phyloP scores from a whole-genome alignment of 2,113 vertebrate genomes.

The Origma solitaria region DNA sequence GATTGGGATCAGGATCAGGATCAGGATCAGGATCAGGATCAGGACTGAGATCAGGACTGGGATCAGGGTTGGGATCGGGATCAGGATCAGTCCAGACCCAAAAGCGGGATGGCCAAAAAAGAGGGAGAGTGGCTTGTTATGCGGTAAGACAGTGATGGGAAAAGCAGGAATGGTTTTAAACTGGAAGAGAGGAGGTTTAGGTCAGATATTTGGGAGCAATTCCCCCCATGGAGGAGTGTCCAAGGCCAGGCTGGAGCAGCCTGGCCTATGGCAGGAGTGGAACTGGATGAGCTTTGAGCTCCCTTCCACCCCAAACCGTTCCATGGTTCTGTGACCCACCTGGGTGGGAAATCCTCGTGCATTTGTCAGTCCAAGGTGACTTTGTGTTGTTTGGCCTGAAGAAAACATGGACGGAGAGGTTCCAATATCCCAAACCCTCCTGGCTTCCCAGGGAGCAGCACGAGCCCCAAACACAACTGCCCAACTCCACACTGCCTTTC shows the following conservation, averaged over 20 bases:
- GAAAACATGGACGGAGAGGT: rapidly evolving
- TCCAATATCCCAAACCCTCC: rapidly evolving
- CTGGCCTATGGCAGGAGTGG: too few relatives aligned
- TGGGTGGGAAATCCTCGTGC: rapidly evolving
- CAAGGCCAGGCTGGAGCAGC: not conserved
- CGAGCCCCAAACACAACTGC: rapidly evolving
- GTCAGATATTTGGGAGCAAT: not conserved
- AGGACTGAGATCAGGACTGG: not conserved
- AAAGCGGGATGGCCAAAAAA: not conserved
- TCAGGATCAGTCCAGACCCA: not conserved
- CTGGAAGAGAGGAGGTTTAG: not conserved
- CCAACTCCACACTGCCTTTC: rapidly evolving
- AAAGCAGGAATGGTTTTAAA: not conserved
- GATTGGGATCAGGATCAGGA: rapidly evolving
- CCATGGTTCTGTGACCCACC: rapidly evolving
- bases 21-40: rapidly evolving
- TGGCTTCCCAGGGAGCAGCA: not conserved
- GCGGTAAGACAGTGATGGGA: rapidly evolving
- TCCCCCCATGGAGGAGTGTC: not conserved
- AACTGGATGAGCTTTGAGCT: not conserved
- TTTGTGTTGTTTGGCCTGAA: rapidly evolving
- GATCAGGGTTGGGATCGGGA: not conserved
- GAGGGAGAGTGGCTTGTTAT: rapidly evolving
- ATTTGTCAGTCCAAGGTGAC: rapidly evolving
- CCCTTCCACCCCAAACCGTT: not conserved